Base-by-base conservation (phyloP, 2,797 vertebrate genomes). In the Oophaga sylvatica region DNA sequence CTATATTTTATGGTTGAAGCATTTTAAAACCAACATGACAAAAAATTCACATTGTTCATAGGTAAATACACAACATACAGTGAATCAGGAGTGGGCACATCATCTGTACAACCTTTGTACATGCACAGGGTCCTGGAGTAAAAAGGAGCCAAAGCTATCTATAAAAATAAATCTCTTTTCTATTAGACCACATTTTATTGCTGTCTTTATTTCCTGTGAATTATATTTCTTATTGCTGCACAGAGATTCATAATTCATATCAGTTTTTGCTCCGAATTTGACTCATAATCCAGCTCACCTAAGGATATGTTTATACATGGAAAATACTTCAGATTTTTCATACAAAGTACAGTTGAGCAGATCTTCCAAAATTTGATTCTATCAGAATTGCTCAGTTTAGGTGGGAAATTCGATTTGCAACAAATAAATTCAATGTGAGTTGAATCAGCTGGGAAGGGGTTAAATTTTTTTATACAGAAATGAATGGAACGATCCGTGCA, bases 1-100 rank as follows among this genome's bases (percentile, higher is more conserved):
- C n/a, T n/a, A n/a, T n/a, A n/a, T 57, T 75, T 82, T 63, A 76
- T 68, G 67, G 35, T 65, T 60, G 63, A 73, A 67, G 20, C 62
- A 13, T 7, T 62, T 53, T 15, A 80, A 80, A 26, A 62, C 41
- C 17, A 13, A 56, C 53, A 20, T 22, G 19, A 48, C 8, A 75
- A 75, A 59, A 59, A 26, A n/a, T 13, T 4, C 29, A 29, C 19
- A 13, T 68, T 31, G 29, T 26, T 68, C 12, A 31, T 68, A 29
- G 15, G 29, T 31, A 31, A 0, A 31, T 68, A 17, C 0, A 15
- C 26, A 16, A 19, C 13, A 22, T 3, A 26, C 22, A 65, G n/a
- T 65, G 63, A 65, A 65, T 65, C 2, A 65, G 9, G n/a, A 9
- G 2, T 26, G 9, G 7, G n/a, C 12, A 26, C 48, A 53, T 53